Evolutionary conservation across 37 sponge, comb jelly and placozoan genomes (phyloP), one percentile per base, ranked within the genome.

Genomic region (Hormiphora californensis): DNA sequence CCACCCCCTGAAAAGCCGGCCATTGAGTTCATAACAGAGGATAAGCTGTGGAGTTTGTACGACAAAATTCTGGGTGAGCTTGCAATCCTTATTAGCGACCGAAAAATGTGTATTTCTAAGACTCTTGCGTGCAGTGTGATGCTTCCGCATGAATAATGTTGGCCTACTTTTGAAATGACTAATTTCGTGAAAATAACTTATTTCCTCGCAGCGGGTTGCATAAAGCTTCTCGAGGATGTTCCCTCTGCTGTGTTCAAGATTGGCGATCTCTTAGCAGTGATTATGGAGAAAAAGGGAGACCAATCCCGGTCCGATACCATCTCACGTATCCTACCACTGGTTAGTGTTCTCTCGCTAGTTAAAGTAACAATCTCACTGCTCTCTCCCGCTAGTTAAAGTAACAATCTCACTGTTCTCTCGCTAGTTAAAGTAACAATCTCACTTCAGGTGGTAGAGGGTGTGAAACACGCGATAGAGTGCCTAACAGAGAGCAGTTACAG

Each of bases 31-130:
- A 46, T 73, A 19, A 73, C 81, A 28, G 81, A 73, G 1, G 81
- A 73, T 41, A 73, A 73, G 38, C 23, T 73, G 81, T 73, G 81
- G 81, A 73, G 81, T 73, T 36, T 73, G 39, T 73, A 73, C 81
- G 81, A 73, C 43, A 73, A 73, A 40, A 73, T 73, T 19, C 81
- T 73, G 30, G 81, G 81, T 73, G 2, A 31, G 68, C n/a, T n/a
- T n/a, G n/a, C n/a, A n/a, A n/a, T n/a, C n/a, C n/a, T n/a, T n/a
- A n/a, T n/a, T n/a, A n/a, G n/a, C n/a, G n/a, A n/a, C n/a, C n/a
- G n/a, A n/a, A n/a, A n/a, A n/a, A n/a, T n/a, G n/a, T n/a, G n/a
- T n/a, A n/a, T n/a, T n/a, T n/a, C n/a, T n/a, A n/a, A n/a, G n/a
- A n/a, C n/a, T n/a, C n/a, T n/a, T n/a, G n/a, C n/a, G n/a, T n/a